Conservation (phyloP, 92 coral and sea anemone species). For the Plumapathes pennacea region DNA sequence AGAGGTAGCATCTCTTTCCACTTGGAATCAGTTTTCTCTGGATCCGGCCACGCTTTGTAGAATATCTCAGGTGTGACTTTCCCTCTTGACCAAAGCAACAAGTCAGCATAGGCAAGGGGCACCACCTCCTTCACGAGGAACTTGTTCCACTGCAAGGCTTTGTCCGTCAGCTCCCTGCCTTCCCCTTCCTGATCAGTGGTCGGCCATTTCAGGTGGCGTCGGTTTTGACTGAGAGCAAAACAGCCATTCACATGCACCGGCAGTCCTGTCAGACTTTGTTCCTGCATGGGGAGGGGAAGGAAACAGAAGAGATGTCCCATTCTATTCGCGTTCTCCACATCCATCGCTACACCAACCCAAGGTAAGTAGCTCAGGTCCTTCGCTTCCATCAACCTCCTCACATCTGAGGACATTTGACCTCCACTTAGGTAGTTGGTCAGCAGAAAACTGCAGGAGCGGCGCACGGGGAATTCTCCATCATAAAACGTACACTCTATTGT, state of each 20-base stretch:
- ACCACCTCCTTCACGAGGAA: slow-evolving; percentile 44
- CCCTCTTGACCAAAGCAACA: too few relatives aligned
- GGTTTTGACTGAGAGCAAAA: slow-evolving; percentile 56
- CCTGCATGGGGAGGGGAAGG: slow-evolving; percentile 45
- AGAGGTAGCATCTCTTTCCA: slow-evolving; percentile 54
- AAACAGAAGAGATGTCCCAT: slow-evolving; percentile 52
- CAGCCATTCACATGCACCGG: slow-evolving; percentile 62
- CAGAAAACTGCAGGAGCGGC: slow-evolving; percentile 18
- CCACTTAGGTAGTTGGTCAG: slow-evolving; percentile 49
- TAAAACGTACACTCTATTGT: too few relatives aligned
- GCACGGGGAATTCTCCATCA: too few relatives aligned
- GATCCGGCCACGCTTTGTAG: slow-evolving; percentile 82
- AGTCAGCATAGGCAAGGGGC: slow-evolving; percentile 30
- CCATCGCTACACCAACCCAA: slow-evolving; percentile 56
- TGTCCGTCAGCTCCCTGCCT: slow-evolving; percentile 38
- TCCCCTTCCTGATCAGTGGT: slow-evolving; percentile 38
- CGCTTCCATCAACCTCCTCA: slow-evolving; percentile 23
- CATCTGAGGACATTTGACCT: slow-evolving; percentile 20
- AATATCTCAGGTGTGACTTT: slow-evolving; percentile 14
- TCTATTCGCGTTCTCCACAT: not conserved
- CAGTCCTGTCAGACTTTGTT: slow-evolving; percentile 45
- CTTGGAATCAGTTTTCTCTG: slow-evolving; percentile 41
- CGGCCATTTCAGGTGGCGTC: slow-evolving; percentile 42
- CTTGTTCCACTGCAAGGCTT: slow-evolving; percentile 50
- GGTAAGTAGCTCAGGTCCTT: slow-evolving; percentile 50